Percentiles rank a stretch among this genome's conserved stretches.
These are phyloP conservation scores for Ormyrus thymus DNA, from an alignment of 2,888 invertebrate genomes.

Conservation along the genomic window DNA sequence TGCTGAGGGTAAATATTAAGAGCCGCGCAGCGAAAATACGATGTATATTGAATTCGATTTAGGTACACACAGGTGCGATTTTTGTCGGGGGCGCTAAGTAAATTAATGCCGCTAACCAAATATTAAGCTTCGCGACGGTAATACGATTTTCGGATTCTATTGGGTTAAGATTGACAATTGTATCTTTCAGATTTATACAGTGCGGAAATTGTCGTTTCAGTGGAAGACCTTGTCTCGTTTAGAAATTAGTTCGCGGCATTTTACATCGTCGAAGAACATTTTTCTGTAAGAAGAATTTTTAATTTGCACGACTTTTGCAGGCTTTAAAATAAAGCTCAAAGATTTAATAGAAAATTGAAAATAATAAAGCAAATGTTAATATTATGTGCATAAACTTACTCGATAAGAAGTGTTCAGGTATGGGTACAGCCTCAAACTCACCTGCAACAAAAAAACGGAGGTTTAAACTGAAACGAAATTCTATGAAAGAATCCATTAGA, in stretches of 20 bases:
- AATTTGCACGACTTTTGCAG: too few species aligned
- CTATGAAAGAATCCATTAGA: neutral
- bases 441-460: constrained; percentile 35
- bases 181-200: too few species aligned
- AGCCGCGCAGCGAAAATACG: constrained; percentile 24
- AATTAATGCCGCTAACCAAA: neutral
- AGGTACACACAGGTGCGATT: constrained; percentile 1
- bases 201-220: too few species aligned
- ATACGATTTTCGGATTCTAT: too few species aligned
- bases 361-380: neutral
- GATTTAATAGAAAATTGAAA: too few species aligned
- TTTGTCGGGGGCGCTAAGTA: neutral
- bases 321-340: too few species aligned
- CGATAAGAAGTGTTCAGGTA: too few species aligned
- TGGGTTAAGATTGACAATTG: too few species aligned
- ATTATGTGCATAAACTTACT: neutral
- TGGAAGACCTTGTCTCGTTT: too few species aligned
- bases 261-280: neutral
- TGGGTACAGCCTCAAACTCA: constrained; percentile 17
- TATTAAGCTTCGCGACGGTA: neutral
- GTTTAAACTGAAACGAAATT: neutral
- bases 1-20: constrained; percentile 47
- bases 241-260: neutral
- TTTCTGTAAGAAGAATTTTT: neutral
- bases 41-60: constrained; percentile 24